Evolutionary conservation across 2,888 invertebrate genomes (phyloP), one percentile per base, ranked within the genome.

Genomic region (Aspidapion aeneum): DNA sequence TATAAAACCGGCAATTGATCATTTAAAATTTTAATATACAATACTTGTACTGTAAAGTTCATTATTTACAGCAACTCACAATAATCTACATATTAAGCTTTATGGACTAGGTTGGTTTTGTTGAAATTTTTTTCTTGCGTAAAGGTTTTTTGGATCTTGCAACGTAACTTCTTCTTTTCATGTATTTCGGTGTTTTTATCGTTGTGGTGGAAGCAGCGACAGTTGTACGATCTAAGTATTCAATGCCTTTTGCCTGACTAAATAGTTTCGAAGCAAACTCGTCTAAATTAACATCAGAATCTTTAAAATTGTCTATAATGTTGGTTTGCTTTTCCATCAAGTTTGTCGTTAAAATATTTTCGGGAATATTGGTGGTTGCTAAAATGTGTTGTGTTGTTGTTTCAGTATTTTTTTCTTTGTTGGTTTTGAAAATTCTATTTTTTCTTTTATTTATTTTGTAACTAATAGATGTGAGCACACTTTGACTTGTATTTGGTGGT

Each of bases 401-500:
- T 12, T 62, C 62, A 20, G 18, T 22, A 50, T 17, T 16, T 57
- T 63, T n/a, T 35, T 12, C 35, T 35, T 35, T 35, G 35, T 3
- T 35, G 35, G 35, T 35, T 35, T 35, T 35, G 12, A 35, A 35
- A 35, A 35, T 35, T 35, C 35, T 35, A 35, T 12, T 66, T 57
- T 73, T 74, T 50, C 69, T 74, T 68, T 80, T 81, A 56, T 83
- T 83, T 7, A 85, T 79, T 72, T 83, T 79, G 59, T 82, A 79
- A 73, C 83, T 85, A 2, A 84, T 81, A 1, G 84, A 84, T 57
- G 83, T 84, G 64, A 81, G 81, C 16, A 80, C 81, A 61, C 84
- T 84, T 71, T 82, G 83, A 64, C 81, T 82, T 7, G 81, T 81
- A 49, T 71, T 68, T 22, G 78, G 72, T 52, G 58, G 54, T 63